Base-by-base conservation (phyloP, 2,888 invertebrate species). In the Elysia crispata region DNA sequence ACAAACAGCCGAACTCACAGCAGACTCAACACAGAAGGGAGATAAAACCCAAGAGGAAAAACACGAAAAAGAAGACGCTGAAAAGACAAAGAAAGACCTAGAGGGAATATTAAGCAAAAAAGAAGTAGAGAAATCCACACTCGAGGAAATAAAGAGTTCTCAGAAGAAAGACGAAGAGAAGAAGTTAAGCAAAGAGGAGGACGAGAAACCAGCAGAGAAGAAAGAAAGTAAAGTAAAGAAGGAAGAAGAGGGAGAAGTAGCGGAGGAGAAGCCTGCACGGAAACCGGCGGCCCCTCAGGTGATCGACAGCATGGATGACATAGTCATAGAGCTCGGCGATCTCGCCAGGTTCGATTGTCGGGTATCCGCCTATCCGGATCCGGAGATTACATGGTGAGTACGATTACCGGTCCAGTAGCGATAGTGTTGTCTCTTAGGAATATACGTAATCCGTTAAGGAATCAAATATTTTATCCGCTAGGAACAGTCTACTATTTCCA, bases 341-440 rank as follows among this genome's bases (percentile, higher is more conserved):
- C 79, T 89, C 23, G 90, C 90, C 33, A 86, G 89, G 72, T 91
- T 92, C 84, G 89, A 90, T 80, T 90, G 90, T 80, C 85, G 88
- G 30, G 89, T 92, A 15, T 87, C 87, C 23, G 91, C 90, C 49
- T 88, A 90, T 69, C 91, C 92, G 41, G 88, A 86, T 80, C 91
- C 92, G 31, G 89, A 91, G 62, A 88, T 91, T 80, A 88, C 87
- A 50, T 92, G 91, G 91, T 90, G 81, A 82, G 86, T 72, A 5
- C 41, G 41, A 11, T 41, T 41, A 6, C 41, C 11, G 3, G 41
- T 41, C 11, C 11, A 41, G 41, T n/a, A n/a, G n/a, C n/a, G n/a
- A n/a, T n/a, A n/a, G n/a, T n/a, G n/a, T n/a, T n/a, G n/a, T n/a
- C n/a, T n/a, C n/a, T n/a, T n/a, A n/a, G n/a, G n/a, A n/a, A n/a